Conservation (phyloP, 2,888 invertebrate species). For the Eudasyphora cyanicolor region DNA sequence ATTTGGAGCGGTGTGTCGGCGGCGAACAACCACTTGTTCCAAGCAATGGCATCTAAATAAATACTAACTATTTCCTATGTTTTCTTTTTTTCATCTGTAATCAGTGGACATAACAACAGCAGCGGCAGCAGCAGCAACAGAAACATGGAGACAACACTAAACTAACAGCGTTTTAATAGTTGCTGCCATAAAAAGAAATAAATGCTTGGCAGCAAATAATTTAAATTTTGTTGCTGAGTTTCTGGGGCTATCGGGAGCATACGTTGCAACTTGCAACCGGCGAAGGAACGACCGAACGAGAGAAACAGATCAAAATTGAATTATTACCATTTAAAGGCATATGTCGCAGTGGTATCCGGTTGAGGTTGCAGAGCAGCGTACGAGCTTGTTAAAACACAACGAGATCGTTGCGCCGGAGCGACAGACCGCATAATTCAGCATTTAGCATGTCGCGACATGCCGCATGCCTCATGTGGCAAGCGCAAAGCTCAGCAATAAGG, state of each 20-base stretch:
- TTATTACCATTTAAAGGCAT: constrained; percentile 64
- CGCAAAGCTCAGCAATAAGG: not conserved
- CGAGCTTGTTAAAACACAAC: constrained; percentile 44
- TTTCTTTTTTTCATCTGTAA: too few relatives aligned
- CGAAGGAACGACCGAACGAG: not conserved
- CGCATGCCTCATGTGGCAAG: not conserved
- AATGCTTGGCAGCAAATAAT: constrained; percentile 54
- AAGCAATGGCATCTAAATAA: constrained; percentile 20
- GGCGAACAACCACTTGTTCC: not conserved
- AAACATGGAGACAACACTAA: not conserved
- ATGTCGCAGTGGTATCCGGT: constrained; percentile 62
- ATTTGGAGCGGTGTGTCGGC: too few relatives aligned
- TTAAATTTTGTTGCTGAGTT: constrained; percentile 36
- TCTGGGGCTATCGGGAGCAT: not conserved
- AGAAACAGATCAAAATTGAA: constrained; percentile 52
- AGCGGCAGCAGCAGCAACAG: not conserved
- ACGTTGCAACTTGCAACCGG: too few relatives aligned
- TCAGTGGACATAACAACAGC: constrained; percentile 37
- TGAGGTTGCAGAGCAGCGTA: too few relatives aligned
- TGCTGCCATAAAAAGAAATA: constrained; percentile 2
- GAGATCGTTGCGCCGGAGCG: constrained; percentile 15
- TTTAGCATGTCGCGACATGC: not conserved
- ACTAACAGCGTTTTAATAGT: constrained; percentile 31
- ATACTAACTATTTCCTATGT: constrained; percentile 8
- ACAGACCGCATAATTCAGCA: constrained; percentile 28